Evolutionary conservation across 2,113 vertebrate species (phyloP).

Genomic region (Ploceus nigricollis): DNA sequence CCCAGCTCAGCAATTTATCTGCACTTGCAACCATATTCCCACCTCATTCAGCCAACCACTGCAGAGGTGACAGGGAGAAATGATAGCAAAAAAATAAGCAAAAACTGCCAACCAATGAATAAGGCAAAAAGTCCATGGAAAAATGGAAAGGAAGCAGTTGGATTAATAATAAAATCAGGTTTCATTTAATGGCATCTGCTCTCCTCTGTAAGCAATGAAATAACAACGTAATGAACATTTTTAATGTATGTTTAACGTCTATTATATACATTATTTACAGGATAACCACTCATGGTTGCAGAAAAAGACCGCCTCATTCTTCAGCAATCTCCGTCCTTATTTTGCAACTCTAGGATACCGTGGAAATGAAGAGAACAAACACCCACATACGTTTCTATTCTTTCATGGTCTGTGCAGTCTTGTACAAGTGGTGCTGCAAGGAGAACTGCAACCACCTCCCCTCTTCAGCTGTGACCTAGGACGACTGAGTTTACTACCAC

Average conservation of each 20-base stretch:
- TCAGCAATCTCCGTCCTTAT: slow-evolving; percentile 16
- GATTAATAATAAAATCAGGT: neutral
- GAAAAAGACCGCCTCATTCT: slow-evolving; percentile 12
- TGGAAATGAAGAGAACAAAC: slow-evolving; percentile 26
- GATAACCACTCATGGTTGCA: neutral
- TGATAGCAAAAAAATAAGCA: neutral
- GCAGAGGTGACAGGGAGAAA: neutral
- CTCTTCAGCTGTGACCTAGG: neutral
- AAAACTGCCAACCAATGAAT: neutral
- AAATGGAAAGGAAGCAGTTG: neutral
- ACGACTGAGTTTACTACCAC: neutral
- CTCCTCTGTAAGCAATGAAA: neutral
- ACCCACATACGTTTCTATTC: slow-evolving; percentile 20
- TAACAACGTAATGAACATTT: neutral
- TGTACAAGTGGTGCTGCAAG: neutral
- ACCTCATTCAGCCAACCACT: neutral
- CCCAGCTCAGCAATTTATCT: neutral
- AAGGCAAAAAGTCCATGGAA: neutral
- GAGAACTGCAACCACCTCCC: neutral
- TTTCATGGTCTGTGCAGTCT: slow-evolving; percentile 10
- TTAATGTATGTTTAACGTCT: neutral
- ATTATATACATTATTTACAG: neutral
- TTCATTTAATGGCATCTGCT: neutral
- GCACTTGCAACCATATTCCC: neutral
- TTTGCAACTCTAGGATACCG: neutral